Base-by-base conservation (phyloP, 2,888 invertebrate genomes). In the Seladonia tumulorum region DNA sequence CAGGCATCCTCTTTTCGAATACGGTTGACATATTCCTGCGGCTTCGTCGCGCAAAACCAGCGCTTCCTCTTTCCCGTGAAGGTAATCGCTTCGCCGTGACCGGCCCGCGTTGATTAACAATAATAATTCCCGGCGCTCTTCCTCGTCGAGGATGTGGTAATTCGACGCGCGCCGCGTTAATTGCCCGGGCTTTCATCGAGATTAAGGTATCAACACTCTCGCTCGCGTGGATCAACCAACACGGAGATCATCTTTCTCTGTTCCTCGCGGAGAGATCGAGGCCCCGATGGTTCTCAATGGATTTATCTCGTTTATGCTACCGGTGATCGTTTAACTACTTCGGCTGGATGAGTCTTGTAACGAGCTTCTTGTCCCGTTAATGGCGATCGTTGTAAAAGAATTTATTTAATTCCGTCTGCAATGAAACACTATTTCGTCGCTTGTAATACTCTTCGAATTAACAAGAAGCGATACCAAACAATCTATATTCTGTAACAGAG, bases 161-260 rank as follows among this genome's bases (percentile, higher is more conserved):
- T 88, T 86, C 82, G 80, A 79, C 84, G 77, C 47, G 82, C 25
- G 70, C 84, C 16, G 77, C 90, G 80, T 76, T 90, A 90, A 90
- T 90, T 90, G 83, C 86, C 16, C 45, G 42, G 72, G 90, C 90
- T 90, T 90, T 90, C 90, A 90, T 90, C 90, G 88, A 88, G 90
- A 90, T 90, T 89, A 86, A 77, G 85, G 80, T 75, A 79, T 85
- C 29, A 76, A 76, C 78, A 90, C 88, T 91, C 91, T 90, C 90
- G 78, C 87, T 87, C 10, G 79, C 66, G 76, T 81, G 57, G 47
- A 42, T 29, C 39, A 29, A 22, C 53, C 10, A 39, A 47, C 25
- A 47, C 25, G 42, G 22, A 22, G 25, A 63, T 57, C 45, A 16
- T 73, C 57, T 73, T 60, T 53, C 53, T 72, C 71, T 0, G 29